phyloP scores from a whole-genome alignment of 2,113 vertebrate genomes.

The Cepphus grylle region DNA sequence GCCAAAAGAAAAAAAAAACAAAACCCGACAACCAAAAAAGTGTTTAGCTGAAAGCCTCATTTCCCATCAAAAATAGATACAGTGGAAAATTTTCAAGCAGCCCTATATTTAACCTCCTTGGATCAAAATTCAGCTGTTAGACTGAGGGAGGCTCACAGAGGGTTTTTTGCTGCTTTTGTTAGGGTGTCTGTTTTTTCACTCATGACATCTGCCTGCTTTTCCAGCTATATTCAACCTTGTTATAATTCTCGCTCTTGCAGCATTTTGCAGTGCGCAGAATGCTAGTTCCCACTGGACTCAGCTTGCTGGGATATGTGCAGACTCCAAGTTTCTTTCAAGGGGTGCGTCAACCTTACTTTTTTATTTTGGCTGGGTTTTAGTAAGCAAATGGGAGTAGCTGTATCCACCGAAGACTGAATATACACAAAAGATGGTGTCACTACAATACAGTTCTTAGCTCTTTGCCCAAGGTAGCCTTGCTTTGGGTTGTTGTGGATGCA shows the following conservation, averaged over 20 bases:
- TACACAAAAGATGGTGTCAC: background rate
- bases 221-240: background rate
- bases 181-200: conserved; percentile 53
- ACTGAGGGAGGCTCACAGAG: background rate
- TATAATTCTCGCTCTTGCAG: conserved; percentile 8
- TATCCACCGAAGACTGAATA: background rate
- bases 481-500: background rate
- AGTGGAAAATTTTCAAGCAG: conserved; percentile 53
- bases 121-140: conserved; percentile 34
- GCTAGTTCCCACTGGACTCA: background rate
- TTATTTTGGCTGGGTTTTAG: background rate
- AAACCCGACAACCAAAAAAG: background rate
- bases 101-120: conserved; percentile 54
- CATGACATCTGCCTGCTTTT: conserved; percentile 37
- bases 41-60: conserved; percentile 2
- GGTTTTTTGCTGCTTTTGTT: conserved; percentile 32
- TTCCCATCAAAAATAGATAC: conserved; percentile 52
- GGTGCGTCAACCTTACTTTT: background rate
- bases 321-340: background rate
- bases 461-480: background rate
- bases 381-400: background rate
- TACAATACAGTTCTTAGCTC: background rate
- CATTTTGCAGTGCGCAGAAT: background rate
- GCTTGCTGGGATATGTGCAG: background rate
- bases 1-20: background rate